These are phyloP conservation scores for Oryzias sinensis DNA, from an alignment of 2,797 vertebrate genomes.

Conservation along the genomic window DNA sequence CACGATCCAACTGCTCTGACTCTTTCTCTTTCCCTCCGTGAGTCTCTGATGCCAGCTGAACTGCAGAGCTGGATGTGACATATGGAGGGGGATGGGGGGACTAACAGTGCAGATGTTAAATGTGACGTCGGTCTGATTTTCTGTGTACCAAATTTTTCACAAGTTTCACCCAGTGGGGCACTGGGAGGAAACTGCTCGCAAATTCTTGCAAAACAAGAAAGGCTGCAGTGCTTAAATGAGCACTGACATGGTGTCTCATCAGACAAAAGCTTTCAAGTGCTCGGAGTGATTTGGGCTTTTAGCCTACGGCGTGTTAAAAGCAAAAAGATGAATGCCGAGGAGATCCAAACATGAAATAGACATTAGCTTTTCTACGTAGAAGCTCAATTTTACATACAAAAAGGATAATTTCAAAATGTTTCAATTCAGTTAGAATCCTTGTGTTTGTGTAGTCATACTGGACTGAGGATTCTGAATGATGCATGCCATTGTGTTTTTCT, in stretches of 20 bases:
- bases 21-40: slow-evolving; percentile 23
- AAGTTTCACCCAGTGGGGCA: slow-evolving; percentile 32
- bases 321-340: slow-evolving; percentile 17
- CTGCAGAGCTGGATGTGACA: slow-evolving; percentile 51
- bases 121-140: slow-evolving; percentile 44
- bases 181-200: slow-evolving; percentile 19
- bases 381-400: too few relatives aligned
- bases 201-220: slow-evolving; percentile 30
- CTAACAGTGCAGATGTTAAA: slow-evolving; percentile 61
- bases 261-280: slow-evolving; percentile 47
- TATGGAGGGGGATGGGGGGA: slow-evolving; percentile 8
- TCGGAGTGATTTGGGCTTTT: slow-evolving; percentile 43
- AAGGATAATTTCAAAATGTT: too few relatives aligned
- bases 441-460: not conserved
- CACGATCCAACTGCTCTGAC: slow-evolving; percentile 65
- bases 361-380: too few relatives aligned
- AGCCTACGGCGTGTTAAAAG: slow-evolving; percentile 44
- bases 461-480: not conserved
- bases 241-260: slow-evolving; percentile 45
- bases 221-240: slow-evolving; percentile 42
- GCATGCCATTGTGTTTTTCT: not conserved
- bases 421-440: not conserved
- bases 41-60: slow-evolving; percentile 68
- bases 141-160: slow-evolving; percentile 42
- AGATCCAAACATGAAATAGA: slow-evolving; percentile 3